Evolutionary conservation across 2,888 invertebrate genomes (phyloP), one percentile per base, ranked within the genome.

Genomic region (Pseudanteris insignis): DNA sequence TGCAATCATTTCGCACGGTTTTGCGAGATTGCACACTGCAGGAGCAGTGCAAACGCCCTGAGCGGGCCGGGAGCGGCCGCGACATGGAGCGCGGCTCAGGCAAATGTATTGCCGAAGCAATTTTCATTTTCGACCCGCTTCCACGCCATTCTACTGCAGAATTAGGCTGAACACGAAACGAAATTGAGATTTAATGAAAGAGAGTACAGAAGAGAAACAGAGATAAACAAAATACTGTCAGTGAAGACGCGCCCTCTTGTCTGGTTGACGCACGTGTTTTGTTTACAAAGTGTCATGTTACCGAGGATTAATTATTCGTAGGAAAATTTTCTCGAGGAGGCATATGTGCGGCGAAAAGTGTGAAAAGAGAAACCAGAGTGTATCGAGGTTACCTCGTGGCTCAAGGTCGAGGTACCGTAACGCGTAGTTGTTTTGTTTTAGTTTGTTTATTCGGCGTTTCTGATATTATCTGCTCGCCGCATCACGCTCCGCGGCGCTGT

Each of bases 361-460:
- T 32, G 47, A 48, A 37, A 46, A 62, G 62, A 59, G 47, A 61
- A 51, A 44, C 57, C 48, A 46, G 57, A 55, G 60, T 48, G 38
- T 62, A 65, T 60, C 63, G 59, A 63, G 65, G 59, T 57, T 65
- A 60, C 60, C 65, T 63, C 59, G 65, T 50, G 59, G 60, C 59
- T 65, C 65, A 65, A 65, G 65, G 62, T 63, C 65, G 65, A 65
- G 62, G 62, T 65, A 65, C 62, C 63, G 65, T 65, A 58, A 64
- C 58, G 57, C 44, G 38, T 43, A 48, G 55, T 44, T 32, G 37
- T 34, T 46, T 14, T 41, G 25, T 14, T 37, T 18, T 46, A 9
- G 24, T 34, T 44, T 34, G 21, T 36, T 33, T 21, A 13, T 29
- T 26, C 24, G 14, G 13, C 46, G 18, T 18, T 9, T 8, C 8